A percentile compares a stretch with the other conserved stretches of the same genome.
Evolutionary conservation across 2,113 vertebrate species (phyloP).

Genomic region (Solenodon paradoxus): DNA sequence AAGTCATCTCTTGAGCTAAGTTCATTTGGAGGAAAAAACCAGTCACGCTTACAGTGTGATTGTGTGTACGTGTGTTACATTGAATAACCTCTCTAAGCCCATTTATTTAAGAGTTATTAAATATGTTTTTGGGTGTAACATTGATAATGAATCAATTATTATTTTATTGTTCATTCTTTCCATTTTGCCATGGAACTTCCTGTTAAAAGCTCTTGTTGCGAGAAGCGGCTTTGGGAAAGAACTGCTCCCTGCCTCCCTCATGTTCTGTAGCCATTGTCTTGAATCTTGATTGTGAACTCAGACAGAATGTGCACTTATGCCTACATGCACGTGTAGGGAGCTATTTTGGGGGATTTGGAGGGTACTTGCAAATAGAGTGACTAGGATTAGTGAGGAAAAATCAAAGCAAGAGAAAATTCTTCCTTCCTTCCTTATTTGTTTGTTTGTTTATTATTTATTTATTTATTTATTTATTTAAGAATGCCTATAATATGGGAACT

Average conservation of each 20-base stretch:
- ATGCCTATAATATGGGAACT: background rate
- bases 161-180: background rate
- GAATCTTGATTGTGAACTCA: background rate
- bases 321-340: background rate
- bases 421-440: too few relatives aligned
- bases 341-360: background rate
- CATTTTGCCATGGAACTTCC: background rate
- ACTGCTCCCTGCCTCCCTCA: background rate
- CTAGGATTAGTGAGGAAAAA: background rate
- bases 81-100: background rate
- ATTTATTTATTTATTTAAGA: too few relatives aligned
- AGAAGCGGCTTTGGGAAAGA: background rate
- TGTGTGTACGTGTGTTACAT: background rate
- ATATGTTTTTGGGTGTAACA: background rate
- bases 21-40: conserved; percentile 45
- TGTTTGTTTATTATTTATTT: too few relatives aligned
- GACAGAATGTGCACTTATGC: background rate
- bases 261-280: background rate
- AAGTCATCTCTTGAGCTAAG: background rate
- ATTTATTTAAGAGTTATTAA: background rate
- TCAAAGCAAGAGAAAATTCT: background rate
- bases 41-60: background rate
- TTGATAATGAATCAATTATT: background rate
- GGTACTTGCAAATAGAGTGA: background rate
- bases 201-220: background rate